Evolutionary conservation across 2,888 invertebrate species (phyloP), one percentile per base, ranked within the genome.

Genomic region (Tenodera sinensis): DNA sequence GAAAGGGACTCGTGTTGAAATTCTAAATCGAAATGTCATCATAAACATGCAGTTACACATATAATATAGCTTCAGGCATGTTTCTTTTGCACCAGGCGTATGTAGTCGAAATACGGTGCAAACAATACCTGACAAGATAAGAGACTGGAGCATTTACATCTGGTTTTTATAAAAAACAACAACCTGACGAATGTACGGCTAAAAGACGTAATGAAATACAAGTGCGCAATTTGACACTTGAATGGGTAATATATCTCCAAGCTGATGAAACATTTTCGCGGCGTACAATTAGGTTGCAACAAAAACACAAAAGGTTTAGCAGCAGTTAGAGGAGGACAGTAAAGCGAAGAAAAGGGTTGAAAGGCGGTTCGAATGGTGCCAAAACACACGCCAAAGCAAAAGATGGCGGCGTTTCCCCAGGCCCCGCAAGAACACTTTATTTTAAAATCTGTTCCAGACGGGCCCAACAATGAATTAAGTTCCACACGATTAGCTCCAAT

Each of bases 381-480:
- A 71, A 71, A 71, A 71, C 54, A 71, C 54, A 71, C 54, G 54
- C 54, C 54, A 71, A 71, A 71, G 54, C 54, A 71, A 71, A 71
- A 71, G 54, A 71, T 71, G 54, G 54, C 54, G 54, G 54, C 54
- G 54, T 20, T 71, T 20, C 15, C 54, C 54, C 54, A 25, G 20
- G 3, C 25, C 83, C n/a, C 28, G 71, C 30, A 30, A 82, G 85
- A 89, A 90, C 89, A 89, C 90, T 88, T 90, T 89, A 90, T 90
- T 90, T 89, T 89, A 89, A 88, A 89, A 89, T 89, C 90, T 90
- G 90, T 81, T 89, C 47, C 30, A 88, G 90, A 90, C 90, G 90
- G 88, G 89, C 88, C 89, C 87, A 88, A 90, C 89, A 90, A 90
- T 90, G 90, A 89, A 90, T 89, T 89, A 89, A 90, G 89, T 90